phyloP scores from a whole-genome alignment of 2,888 invertebrate genomes.

The Dolichomitus sp. region DNA sequence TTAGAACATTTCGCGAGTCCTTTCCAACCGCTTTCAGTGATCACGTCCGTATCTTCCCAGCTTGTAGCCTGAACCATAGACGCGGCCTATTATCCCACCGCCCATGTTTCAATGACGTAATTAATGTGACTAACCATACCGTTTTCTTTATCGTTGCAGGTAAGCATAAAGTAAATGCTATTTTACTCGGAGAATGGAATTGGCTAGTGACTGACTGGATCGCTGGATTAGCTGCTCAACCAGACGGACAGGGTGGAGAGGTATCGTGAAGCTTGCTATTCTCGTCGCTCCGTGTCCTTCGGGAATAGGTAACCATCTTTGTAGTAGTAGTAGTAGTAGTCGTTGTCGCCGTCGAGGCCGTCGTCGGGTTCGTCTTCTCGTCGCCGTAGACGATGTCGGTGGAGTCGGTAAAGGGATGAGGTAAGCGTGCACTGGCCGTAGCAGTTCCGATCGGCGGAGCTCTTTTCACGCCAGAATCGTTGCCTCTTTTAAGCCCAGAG shows the following conservation, averaged over 20 bases:
- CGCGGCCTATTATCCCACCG: background rate
- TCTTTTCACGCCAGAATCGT: constrained; percentile 61
- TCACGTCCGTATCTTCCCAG: background rate
- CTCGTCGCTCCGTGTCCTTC: constrained; percentile 48
- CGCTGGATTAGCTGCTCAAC: constrained; percentile 51
- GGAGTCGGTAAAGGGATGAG: constrained; percentile 20
- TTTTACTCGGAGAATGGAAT: constrained; percentile 52
- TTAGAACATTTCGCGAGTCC: constrained; percentile 36
- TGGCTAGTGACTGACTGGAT: constrained; percentile 35
- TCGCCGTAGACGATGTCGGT: constrained; percentile 45
- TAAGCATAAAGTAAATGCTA: constrained; percentile 56
- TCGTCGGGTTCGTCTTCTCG: constrained; percentile 43
- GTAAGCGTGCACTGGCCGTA: constrained; percentile 36
- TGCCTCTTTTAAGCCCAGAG: constrained; percentile 36
- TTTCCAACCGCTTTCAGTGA: constrained; percentile 14
- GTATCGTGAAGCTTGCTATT: constrained; percentile 62
- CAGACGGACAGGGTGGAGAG: constrained; percentile 44
- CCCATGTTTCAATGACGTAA: constrained; percentile 1
- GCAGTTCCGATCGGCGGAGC: constrained; percentile 53
- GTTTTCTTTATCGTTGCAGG: constrained; percentile 65
- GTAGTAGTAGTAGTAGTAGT: background rate
- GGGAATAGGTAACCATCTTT: constrained; percentile 55
- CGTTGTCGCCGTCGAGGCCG: constrained; percentile 20
- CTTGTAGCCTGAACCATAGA: background rate
- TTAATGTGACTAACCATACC: constrained; percentile 16